Evolutionary conservation across 2,797 vertebrate genomes (phyloP).

Genomic region (Scomberomorus guttatus): DNA sequence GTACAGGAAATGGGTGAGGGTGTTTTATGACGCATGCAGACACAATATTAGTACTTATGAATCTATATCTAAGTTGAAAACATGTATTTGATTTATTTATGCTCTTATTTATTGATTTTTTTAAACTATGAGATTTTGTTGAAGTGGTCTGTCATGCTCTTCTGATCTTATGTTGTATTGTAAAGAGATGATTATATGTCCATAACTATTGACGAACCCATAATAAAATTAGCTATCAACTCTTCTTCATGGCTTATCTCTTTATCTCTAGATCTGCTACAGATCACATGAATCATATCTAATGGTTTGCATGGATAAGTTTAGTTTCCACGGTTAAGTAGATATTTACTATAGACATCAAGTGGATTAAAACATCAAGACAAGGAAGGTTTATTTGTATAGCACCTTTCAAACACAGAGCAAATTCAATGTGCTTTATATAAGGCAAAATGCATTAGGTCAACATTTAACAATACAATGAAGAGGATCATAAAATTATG

Average conservation of each 20-base stretch:
- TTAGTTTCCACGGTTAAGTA: not conserved
- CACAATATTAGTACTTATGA: constrained; percentile 78
- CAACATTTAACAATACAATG: no score
- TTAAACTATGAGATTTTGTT: constrained; percentile 81
- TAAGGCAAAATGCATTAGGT: no score
- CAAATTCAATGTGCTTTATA: no score
- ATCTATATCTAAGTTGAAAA: constrained; percentile 83
- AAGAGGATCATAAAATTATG: no score
- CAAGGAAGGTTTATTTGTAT: not conserved
- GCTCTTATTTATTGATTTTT: constrained; percentile 79
- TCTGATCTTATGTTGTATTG: constrained; percentile 83
- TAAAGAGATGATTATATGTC: constrained; percentile 83
- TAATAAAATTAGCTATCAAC: constrained; percentile 78
- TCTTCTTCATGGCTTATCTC: constrained; percentile 33
- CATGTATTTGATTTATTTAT: constrained; percentile 80
- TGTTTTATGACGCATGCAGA: constrained; percentile 83
- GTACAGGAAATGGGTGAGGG: constrained; percentile 78
- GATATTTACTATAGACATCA: not conserved
- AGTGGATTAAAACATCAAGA: not conserved
- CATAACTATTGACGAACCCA: constrained; percentile 79
- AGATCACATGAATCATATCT: not conserved
- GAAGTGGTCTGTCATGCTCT: constrained; percentile 81
- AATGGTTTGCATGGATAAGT: not conserved
- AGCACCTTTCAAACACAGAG: no score
- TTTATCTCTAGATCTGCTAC: not conserved